phyloP scores from a whole-genome alignment of 2,797 vertebrate genomes.

The Ciconia nigra region DNA sequence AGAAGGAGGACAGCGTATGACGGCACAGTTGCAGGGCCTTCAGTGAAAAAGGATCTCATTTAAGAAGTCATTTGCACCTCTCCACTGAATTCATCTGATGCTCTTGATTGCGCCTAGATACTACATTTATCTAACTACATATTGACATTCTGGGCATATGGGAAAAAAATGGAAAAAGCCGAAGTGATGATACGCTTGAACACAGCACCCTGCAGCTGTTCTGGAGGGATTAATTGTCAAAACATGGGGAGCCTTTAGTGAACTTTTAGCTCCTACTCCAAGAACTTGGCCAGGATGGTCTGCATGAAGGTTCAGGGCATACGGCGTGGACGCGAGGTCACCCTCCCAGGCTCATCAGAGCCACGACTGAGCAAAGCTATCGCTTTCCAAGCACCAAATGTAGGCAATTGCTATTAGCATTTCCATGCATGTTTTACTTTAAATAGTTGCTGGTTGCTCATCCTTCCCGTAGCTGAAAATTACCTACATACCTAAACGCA shows the following conservation, averaged over 20 bases:
- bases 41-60: background rate
- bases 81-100: background rate
- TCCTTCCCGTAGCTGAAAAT: slow-evolving; percentile 37
- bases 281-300: background rate
- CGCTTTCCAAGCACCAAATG: slow-evolving; percentile 8
- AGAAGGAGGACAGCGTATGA: background rate
- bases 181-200: background rate
- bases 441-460: slow-evolving; percentile 52
- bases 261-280: background rate
- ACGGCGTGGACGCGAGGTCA: background rate
- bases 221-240: background rate
- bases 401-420: slow-evolving; percentile 51
- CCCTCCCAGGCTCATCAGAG: background rate
- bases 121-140: background rate
- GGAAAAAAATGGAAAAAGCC: background rate
- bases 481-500: slow-evolving; percentile 49
- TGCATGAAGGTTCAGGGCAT: background rate
- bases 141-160: background rate
- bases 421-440: slow-evolving; percentile 57
- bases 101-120: background rate
- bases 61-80: background rate
- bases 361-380: background rate
- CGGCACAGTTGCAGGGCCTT: background rate
- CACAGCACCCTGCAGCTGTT: slow-evolving; percentile 1
- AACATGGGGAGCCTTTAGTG: background rate